Conservation (phyloP, 2,113 vertebrate genomes). For the Bettongia penicillata region DNA sequence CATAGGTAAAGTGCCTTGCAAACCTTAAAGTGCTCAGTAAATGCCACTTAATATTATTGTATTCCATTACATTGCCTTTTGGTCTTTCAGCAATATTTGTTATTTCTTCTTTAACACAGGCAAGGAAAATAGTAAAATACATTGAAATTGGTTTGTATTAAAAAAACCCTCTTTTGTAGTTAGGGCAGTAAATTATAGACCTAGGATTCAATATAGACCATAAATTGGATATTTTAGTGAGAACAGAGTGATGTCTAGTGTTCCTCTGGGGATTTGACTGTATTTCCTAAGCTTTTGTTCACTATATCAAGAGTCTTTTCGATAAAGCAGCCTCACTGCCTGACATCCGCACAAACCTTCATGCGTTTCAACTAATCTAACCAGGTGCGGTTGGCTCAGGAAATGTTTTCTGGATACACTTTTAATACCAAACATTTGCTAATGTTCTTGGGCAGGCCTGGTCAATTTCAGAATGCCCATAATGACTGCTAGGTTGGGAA, state of each 20-base stretch:
- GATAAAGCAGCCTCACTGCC: constrained; percentile 54
- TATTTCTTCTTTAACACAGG: constrained; percentile 64
- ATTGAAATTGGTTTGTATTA: constrained; percentile 72
- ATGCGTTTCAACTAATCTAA: neutral
- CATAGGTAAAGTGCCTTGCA: neutral
- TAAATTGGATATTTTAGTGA: constrained; percentile 76
- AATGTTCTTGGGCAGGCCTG: constrained; percentile 32
- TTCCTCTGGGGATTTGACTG: constrained; percentile 76
- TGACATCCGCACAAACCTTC: constrained; percentile 53
- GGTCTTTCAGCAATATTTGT: constrained; percentile 60
- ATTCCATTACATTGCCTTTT: constrained; percentile 27
- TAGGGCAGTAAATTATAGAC: constrained; percentile 77
- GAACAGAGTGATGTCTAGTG: constrained; percentile 60
- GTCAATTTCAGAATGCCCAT: constrained; percentile 59
- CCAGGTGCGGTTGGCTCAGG: constrained; percentile 24
- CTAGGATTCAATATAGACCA: constrained; percentile 58
- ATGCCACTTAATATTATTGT: constrained; percentile 1
- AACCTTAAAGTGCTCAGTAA: neutral
- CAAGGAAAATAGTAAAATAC: constrained; percentile 76
- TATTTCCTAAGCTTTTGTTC: constrained; percentile 77
- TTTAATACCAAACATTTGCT: constrained; percentile 51
- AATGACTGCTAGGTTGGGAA: constrained; percentile 16
- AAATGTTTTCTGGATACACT: constrained; percentile 17
- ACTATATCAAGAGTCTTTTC: constrained; percentile 65
- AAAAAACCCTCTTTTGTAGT: constrained; percentile 71